Conservation (phyloP, 2,113 vertebrate genomes). For the Toxotes jaculatrix region DNA sequence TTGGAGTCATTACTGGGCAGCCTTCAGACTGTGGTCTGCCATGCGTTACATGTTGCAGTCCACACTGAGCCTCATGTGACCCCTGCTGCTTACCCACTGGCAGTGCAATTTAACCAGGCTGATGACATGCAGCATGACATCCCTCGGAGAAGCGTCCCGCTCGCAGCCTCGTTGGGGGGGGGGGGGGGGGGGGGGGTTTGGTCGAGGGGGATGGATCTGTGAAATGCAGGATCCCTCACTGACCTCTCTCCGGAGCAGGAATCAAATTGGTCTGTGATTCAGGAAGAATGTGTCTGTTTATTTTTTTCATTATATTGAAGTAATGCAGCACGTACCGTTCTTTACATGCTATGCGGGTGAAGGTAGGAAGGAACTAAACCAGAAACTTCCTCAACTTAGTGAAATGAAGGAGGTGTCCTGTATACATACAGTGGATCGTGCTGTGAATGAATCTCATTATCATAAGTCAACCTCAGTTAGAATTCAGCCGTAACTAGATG, state of each 20-base stretch:
- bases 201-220: constrained; percentile 26
- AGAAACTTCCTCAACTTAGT: constrained; percentile 57
- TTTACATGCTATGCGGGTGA: constrained; percentile 34
- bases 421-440: constrained; percentile 52
- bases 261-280: constrained; percentile 63
- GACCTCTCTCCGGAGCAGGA: constrained; percentile 64
- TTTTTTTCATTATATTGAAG: constrained; percentile 48
- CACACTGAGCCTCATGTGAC: constrained; percentile 85
- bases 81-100: constrained; percentile 86
- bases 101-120: constrained; percentile 84
- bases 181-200: constrained; percentile 6
- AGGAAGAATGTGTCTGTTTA: constrained; percentile 29
- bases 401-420: constrained; percentile 55
- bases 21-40: constrained; percentile 79
- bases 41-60: constrained; percentile 80
- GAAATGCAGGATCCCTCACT: constrained; percentile 53
- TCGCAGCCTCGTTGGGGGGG: constrained; percentile 34
- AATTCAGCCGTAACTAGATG: constrained; percentile 69
- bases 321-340: constrained; percentile 40
- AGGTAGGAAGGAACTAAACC: constrained; percentile 26
- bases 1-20: constrained; percentile 81
- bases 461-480: constrained; percentile 70
- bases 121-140: constrained; percentile 82
- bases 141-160: constrained; percentile 65
- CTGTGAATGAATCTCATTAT: constrained; percentile 75